Evolutionary conservation across 2,888 invertebrate species (phyloP), one percentile per base, ranked within the genome.

Genomic region (Andrena hattorfiana): DNA sequence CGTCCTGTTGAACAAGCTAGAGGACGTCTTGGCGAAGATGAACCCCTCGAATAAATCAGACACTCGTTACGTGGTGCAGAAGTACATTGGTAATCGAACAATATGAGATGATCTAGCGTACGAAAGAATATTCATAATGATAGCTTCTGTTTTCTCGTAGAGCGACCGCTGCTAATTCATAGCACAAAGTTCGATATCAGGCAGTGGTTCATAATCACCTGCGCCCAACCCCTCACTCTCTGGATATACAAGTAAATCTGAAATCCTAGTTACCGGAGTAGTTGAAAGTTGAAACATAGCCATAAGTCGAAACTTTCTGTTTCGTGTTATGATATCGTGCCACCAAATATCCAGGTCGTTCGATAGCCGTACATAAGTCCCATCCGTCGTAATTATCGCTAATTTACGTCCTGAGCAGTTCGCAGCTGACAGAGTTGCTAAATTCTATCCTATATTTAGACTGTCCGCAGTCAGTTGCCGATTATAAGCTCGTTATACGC

Each of bases 171-270:
- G 71, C 96, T 98, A 64, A 96, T 99, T 86, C 97, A 98, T 94
- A 96, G 97, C 91, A 98, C 98, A 1, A 99, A 99, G 94, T 99
- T 99, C 93, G 99, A 99, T 94, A 98, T 99, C 88, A 96, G 99
- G 5, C 99, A 99, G 94, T 99, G 99, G 99, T 99, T 99, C 94
- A 94, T 99, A 84, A 97, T 99, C 32, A 98, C 98, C 0, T 97
- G 97, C 93, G 97, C 98, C 91, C 97, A 98, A 92, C 99, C 99
- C 0, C 94, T 99, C 49, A 97, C 97, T 0, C 96, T 99, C 82
- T 99, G 98, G 98, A 97, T 99, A 95, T 99, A 98, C 95, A 97
- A 97, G 97, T 97, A 95, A 85, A 62, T 68, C 67, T 20, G 26
- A 26, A 20, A 60, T 8, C 10, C 23, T 35, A 64, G 30, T 62